These are phyloP conservation scores for Xestia c-nigrum DNA, from an alignment of 2,888 invertebrate genomes.

Conservation along the genomic window DNA sequence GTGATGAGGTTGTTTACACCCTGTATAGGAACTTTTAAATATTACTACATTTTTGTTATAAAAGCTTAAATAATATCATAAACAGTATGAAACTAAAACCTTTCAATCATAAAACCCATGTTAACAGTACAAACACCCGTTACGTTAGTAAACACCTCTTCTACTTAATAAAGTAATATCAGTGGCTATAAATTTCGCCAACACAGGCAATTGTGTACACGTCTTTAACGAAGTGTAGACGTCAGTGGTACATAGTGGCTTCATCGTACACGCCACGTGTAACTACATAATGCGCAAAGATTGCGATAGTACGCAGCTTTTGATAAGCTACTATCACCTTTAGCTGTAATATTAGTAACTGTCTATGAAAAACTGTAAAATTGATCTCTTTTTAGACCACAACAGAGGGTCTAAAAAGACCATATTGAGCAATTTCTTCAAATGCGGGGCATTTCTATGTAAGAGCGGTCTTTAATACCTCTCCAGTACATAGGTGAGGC, in stretches of 20 bases:
- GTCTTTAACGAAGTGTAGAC: conserved; percentile 17
- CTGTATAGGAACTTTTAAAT: too few species aligned
- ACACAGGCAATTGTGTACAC: conserved; percentile 21
- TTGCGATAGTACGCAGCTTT: conserved; percentile 51
- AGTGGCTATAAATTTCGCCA: conserved; percentile 17
- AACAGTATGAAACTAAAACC: background rate
- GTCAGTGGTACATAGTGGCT: conserved; percentile 30
- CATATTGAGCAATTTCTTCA: background rate
- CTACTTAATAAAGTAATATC: conserved; percentile 37
- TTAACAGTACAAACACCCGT: conserved; percentile 15
- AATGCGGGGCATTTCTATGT: background rate
- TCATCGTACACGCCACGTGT: conserved; percentile 50
- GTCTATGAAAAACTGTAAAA: background rate
- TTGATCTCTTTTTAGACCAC: background rate
- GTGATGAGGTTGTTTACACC: too few species aligned
- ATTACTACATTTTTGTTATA: too few species aligned
- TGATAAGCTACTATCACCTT: conserved; percentile 44
- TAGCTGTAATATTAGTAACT: conserved; percentile 13
- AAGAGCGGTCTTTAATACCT: background rate
- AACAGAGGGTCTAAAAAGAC: background rate
- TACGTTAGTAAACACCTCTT: conserved; percentile 19
- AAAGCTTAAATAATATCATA: background rate
- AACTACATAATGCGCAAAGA: conserved; percentile 40
- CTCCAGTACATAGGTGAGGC: background rate
- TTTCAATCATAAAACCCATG: conserved; percentile 5